These are phyloP conservation scores for Sphenopsis melanotis DNA, from an alignment of 2,797 vertebrate genomes.

Conservation along the genomic window DNA sequence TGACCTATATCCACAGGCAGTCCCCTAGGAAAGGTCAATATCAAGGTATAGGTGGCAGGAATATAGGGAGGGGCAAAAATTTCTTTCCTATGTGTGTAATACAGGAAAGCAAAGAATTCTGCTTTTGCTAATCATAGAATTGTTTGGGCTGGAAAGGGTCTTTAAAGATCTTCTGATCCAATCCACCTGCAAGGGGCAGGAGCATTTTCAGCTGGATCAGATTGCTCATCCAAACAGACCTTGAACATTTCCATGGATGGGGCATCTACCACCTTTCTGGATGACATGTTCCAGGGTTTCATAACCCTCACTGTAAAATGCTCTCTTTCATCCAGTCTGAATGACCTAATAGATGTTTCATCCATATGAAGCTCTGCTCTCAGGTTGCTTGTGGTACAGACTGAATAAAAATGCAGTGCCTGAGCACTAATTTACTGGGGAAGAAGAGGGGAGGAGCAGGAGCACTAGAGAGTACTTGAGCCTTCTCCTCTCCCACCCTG, in stretches of 20 bases:
- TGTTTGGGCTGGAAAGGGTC: not conserved
- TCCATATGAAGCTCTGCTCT: not conserved
- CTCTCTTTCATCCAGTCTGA: not conserved
- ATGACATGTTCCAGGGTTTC: not conserved
- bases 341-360: not conserved
- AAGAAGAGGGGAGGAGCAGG: not conserved
- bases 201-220: not conserved
- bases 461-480: not conserved
- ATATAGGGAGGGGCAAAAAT: fast-evolving
- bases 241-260: not conserved
- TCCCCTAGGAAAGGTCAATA: not conserved
- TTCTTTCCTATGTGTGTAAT: not conserved
- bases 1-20: not conserved
- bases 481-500: not conserved
- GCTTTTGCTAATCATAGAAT: not conserved
- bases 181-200: not conserved
- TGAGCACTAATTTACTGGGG: not conserved
- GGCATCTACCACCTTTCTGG: not conserved
- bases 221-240: not conserved
- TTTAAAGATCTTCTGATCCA: not conserved
- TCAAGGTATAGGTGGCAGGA: not conserved
- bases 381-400: not conserved
- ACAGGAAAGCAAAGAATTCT: not conserved
- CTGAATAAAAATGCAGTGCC: not conserved
- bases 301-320: not conserved